Conservation (phyloP, 2,888 invertebrate genomes). For the Argyresthia goedartella region DNA sequence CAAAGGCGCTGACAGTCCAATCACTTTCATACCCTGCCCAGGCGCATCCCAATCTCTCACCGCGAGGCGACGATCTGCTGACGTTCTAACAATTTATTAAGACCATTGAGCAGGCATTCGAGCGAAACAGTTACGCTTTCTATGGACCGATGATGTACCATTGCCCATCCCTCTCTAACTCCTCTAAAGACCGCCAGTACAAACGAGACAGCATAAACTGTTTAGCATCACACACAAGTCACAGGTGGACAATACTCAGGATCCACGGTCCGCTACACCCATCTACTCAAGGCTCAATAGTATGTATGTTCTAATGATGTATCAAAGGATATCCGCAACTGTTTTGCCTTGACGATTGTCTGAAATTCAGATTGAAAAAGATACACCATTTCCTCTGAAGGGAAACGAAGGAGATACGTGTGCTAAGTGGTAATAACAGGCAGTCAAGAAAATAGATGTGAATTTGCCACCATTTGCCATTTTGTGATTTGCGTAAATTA, state of each 20-base stretch:
- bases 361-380: neutral
- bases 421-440: neutral
- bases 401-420: neutral
- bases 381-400: neutral
- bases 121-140: constrained; percentile 16
- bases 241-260: constrained; percentile 21
- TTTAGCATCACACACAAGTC: constrained; percentile 8
- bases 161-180: constrained; percentile 6
- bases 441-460: neutral
- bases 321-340: constrained; percentile 20
- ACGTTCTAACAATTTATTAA: constrained; percentile 16
- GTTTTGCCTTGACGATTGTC: constrained; percentile 7
- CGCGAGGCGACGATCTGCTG: neutral
- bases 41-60: too few species aligned
- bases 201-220: neutral
- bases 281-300: constrained; percentile 18
- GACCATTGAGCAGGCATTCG: constrained; percentile 26
- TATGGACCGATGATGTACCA: neutral
- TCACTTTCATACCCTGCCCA: too few species aligned
- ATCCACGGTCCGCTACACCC: constrained; percentile 23
- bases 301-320: constrained; percentile 7
- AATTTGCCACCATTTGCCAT: too few species aligned
- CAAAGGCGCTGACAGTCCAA: too few species aligned
- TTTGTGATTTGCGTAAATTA: too few species aligned
- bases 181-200: neutral